Percentiles rank a stretch among this genome's conserved stretches.
Evolutionary conservation across 2,113 vertebrate genomes (phyloP).

Genomic region (Scortum barcoo): DNA sequence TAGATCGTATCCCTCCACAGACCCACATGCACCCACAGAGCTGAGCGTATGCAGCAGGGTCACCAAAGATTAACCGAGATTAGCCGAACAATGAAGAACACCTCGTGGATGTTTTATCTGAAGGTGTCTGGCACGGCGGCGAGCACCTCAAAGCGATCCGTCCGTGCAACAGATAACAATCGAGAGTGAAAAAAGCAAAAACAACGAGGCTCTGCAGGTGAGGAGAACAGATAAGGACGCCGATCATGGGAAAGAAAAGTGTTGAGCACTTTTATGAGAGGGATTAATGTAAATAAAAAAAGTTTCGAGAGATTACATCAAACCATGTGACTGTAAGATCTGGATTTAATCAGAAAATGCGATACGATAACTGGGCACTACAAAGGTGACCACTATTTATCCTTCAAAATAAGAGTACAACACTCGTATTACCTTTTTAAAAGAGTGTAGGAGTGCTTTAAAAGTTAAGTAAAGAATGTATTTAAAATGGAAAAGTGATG

Average conservation of each 20-base stretch:
- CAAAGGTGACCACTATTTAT: neutral
- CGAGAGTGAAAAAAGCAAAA: conserved; percentile 6
- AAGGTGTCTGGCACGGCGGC: conserved; percentile 1
- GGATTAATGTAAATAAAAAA: neutral
- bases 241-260: neutral
- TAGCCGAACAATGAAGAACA: conserved; percentile 16
- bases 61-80: neutral
- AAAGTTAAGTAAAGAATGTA: neutral
- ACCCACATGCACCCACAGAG: neutral
- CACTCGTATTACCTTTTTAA: neutral
- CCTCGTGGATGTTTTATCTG: conserved; percentile 34
- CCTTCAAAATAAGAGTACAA: neutral
- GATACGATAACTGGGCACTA: neutral
- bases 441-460: neutral
- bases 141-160: conserved; percentile 1
- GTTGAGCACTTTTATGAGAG: neutral
- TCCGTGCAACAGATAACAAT: conserved; percentile 29
- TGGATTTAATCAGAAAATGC: neutral
- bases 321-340: neutral
- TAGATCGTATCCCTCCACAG: neutral
- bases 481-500: neutral
- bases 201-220: conserved; percentile 20
- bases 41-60: neutral
- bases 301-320: neutral
- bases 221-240: conserved; percentile 19